Evolutionary conservation across 1,140 invertebrate species (phyloP).

Genomic region (Drosophila nebulosa): DNA sequence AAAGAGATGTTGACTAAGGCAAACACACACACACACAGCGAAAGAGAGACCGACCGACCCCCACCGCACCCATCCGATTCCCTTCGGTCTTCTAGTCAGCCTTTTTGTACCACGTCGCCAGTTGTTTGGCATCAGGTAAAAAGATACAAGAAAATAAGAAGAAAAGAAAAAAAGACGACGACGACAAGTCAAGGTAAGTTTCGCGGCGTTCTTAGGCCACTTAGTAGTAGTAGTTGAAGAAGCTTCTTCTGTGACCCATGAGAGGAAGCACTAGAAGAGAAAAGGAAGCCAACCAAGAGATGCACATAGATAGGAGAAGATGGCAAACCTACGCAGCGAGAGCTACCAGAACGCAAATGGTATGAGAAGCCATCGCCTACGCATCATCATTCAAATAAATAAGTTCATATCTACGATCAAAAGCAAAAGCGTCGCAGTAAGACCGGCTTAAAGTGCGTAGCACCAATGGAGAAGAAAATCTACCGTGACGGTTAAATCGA

Average conservation of each 20-base stretch:
- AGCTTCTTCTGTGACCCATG: background rate
- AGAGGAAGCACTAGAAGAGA: background rate
- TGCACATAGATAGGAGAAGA: background rate
- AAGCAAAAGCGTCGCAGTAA: background rate
- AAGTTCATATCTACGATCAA: background rate
- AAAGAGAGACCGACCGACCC: background rate
- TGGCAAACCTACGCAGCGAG: background rate
- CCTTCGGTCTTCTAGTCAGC: background rate
- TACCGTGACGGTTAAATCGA: background rate
- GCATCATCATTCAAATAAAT: background rate
- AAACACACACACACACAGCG: background rate
- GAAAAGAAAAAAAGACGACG: conserved; percentile 18
- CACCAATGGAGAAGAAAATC: background rate
- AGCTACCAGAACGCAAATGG: background rate
- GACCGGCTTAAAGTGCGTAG: background rate
- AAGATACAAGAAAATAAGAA: conserved; percentile 29
- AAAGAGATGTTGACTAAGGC: conserved; percentile 13
- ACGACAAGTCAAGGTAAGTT: conserved; percentile 72
- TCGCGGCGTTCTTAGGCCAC: conserved; percentile 58
- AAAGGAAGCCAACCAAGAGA: conserved; percentile 7
- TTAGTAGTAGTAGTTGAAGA: conserved; percentile 22
- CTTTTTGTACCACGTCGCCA: conserved; percentile 41
- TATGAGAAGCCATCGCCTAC: background rate
- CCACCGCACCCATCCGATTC: conserved; percentile 37
- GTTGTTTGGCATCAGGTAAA: conserved; percentile 24